These are phyloP conservation scores for Plumapathes pennacea DNA, from an alignment of 92 coral and sea anemone species.

Conservation along the genomic window DNA sequence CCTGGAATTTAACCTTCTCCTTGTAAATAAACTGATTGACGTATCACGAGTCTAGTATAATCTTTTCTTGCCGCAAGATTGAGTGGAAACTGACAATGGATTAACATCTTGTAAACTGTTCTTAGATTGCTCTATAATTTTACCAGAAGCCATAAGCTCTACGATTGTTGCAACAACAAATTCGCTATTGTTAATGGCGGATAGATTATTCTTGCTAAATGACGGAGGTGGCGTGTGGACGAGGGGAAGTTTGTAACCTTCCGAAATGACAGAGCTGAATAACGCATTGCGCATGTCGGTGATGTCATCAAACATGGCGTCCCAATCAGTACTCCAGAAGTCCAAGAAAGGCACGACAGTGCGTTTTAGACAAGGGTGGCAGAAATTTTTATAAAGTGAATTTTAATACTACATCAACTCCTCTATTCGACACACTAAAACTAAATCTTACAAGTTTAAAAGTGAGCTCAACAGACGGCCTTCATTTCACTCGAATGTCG, in stretches of 20 bases:
- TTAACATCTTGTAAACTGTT: conserved; percentile 7
- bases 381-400: too few relatives aligned
- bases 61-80: conserved; percentile 24
- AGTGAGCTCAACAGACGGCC: too few relatives aligned
- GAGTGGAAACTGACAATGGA: conserved; percentile 35
- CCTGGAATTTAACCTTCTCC: conserved; percentile 37
- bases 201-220: conserved; percentile 19
- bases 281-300: too few relatives aligned
- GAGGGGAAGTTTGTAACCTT: conserved; percentile 38
- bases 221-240: conserved; percentile 21
- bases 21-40: conserved; percentile 17
- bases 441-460: too few relatives aligned
- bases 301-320: too few relatives aligned
- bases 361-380: too few relatives aligned
- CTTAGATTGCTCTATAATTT: conserved; percentile 9
- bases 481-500: too few relatives aligned
- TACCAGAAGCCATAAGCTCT: conserved; percentile 8
- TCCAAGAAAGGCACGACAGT: too few relatives aligned
- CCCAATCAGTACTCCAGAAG: too few relatives aligned
- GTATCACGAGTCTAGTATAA: conserved; percentile 36
- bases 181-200: conserved; percentile 19
- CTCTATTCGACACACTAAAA: too few relatives aligned
- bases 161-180: conserved; percentile 27
- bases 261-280: conserved; percentile 4
- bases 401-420: too few relatives aligned